phyloP scores from a whole-genome alignment of 2,888 invertebrate species.

The Crematogaster levior region DNA sequence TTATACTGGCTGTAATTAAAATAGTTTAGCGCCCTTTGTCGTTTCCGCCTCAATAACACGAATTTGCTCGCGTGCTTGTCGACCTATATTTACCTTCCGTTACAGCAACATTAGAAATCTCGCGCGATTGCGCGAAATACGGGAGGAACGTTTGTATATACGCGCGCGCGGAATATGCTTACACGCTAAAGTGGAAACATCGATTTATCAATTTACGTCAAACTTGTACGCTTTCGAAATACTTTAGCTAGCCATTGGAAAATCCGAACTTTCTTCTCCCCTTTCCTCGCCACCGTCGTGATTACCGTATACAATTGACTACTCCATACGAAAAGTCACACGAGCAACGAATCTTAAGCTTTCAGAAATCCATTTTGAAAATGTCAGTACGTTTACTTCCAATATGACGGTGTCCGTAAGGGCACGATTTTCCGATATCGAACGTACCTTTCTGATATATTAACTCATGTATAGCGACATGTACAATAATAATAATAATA shows the following conservation, averaged over 20 bases:
- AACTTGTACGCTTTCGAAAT: constrained; percentile 17
- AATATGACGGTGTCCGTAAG: constrained; percentile 16
- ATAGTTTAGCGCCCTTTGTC: constrained; percentile 35
- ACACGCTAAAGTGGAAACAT: constrained; percentile 18
- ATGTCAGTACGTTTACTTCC: constrained; percentile 24
- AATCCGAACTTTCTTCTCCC: constrained; percentile 6
- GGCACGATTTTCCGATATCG: background rate
- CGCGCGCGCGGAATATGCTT: constrained; percentile 19
- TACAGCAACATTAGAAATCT: constrained; percentile 33
- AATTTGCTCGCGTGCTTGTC: constrained; percentile 12
- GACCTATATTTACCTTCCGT: constrained; percentile 24
- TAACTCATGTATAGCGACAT: background rate
- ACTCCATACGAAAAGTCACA: constrained; percentile 1
- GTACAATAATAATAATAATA: too few species aligned
- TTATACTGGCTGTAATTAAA: constrained; percentile 7
- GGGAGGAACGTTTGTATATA: background rate
- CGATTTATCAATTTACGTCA: constrained; percentile 47
- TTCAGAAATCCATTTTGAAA: constrained; percentile 31
- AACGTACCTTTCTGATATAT: constrained; percentile 13
- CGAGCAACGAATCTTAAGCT: constrained; percentile 28
- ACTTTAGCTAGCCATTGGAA: constrained; percentile 21
- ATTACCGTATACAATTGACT: constrained; percentile 33
- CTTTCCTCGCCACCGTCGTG: background rate
- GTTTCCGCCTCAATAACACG: constrained; percentile 11
- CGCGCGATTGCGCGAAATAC: background rate